phyloP scores from a whole-genome alignment of 2,797 vertebrate genomes.

The Trachurus trachurus region DNA sequence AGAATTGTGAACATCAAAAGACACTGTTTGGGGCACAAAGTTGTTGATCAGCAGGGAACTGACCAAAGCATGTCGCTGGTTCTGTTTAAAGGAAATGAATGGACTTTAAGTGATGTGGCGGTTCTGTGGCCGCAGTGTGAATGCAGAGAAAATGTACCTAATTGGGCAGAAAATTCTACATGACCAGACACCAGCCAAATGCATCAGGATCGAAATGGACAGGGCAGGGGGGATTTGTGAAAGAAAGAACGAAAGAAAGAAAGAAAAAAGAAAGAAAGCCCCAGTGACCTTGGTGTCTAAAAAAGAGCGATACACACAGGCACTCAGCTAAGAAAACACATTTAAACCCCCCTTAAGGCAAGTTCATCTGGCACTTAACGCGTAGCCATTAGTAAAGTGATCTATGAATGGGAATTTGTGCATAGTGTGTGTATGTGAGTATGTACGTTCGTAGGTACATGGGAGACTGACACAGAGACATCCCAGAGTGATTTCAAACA shows the following conservation, averaged over 20 bases:
- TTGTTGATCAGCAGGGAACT: constrained; percentile 9
- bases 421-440: constrained; percentile 27
- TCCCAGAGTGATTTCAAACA: constrained; percentile 36
- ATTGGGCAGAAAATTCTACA: neutral
- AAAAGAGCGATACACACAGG: constrained; percentile 31
- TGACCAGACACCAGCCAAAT: neutral
- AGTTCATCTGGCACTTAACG: constrained; percentile 66
- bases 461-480: constrained; percentile 50
- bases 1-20: constrained; percentile 35
- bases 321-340: constrained; percentile 62
- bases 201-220: constrained; percentile 4
- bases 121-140: neutral
- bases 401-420: constrained; percentile 57
- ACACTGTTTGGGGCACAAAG: constrained; percentile 25
- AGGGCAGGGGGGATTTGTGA: neutral
- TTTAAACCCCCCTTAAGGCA: constrained; percentile 59
- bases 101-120: neutral
- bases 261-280: constrained; percentile 19
- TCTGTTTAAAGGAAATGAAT: neutral
- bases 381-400: constrained; percentile 66
- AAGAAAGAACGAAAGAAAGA: neutral
- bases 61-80: neutral
- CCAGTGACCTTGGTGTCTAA: constrained; percentile 29
- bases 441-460: constrained; percentile 33
- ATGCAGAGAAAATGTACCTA: neutral